Base-by-base conservation (phyloP, 1,140 invertebrate genomes). In the Sarcophaga bullata region DNA sequence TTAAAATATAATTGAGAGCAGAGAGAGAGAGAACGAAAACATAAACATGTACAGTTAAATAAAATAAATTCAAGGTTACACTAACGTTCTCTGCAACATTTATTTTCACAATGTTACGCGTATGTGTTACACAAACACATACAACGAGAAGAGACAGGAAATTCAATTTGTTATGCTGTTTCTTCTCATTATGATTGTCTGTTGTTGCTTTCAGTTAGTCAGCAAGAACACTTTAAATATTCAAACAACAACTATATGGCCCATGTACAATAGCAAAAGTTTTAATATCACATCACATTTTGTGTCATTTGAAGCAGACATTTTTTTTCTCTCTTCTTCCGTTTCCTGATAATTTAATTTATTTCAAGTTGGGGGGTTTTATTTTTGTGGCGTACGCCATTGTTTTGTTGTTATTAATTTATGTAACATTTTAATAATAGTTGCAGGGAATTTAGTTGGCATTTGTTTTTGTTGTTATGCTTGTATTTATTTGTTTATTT, bases 41-140 rank as follows among this genome's bases (percentile, higher is more conserved):
- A 3, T 13, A 52, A 52, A 37, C 25, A 37, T 37, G 13, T 68
- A 68, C 62, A 68, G 17, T 15, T 9, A 68, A 19, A 68, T 68
- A 25, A n/a, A 58, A n/a, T 58, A 68, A 68, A 68, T 68, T 68
- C 62, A 68, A 68, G 62, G 62, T 68, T 68, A 68, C 6, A 37
- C 25, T 37, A 4, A 4, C 1, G 25, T 37, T 37, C 25, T 37
- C 1, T 37, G 1, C 25, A 2, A 4, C 25, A 2, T 37, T 37
- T 37, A 37, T 25, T 25, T 2, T 17, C 17, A 15, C n/a, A 15
- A 15, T 8, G 13, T 15, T 58, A 15, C n/a, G 10, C 15, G 52
- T 54, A 54, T 10, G 52, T 58, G n/a, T 10, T 10, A 13, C 13
- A 58, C 10, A 58, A 15, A 58, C 54, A 58, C 15, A 58, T 0